Evolutionary conservation across 2,797 vertebrate species (phyloP).

Genomic region (Cuniculus paca): DNA sequence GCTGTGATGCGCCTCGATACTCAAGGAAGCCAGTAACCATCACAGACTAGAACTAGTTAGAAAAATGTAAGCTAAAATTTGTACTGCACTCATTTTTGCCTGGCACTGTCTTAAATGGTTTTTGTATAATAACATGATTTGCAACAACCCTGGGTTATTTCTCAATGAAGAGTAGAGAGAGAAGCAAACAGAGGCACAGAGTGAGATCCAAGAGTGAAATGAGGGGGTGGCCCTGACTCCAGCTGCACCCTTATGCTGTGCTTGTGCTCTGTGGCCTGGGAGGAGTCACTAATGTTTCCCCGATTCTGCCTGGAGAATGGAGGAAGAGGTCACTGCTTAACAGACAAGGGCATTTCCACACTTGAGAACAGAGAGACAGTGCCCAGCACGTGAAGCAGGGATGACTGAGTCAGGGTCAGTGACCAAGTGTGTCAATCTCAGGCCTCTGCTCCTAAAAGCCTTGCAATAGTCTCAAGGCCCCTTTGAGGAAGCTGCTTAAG

Average conservation of each 20-base stretch:
- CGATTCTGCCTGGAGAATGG: not conserved
- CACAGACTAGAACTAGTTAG: not conserved
- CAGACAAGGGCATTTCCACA: not conserved
- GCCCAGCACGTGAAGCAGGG: not conserved
- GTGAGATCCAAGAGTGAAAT: not conserved
- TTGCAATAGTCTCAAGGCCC: not conserved
- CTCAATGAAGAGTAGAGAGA: not conserved
- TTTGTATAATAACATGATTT: not conserved
- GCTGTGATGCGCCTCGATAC: not conserved
- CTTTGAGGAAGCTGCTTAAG: not conserved
- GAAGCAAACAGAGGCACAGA: not conserved
- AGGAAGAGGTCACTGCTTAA: not conserved
- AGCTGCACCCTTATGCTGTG: not conserved
- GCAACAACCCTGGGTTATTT: not conserved
- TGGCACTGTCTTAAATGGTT: not conserved
- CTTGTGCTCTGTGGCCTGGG: not conserved
- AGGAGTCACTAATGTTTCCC: not conserved
- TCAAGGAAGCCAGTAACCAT: not conserved
- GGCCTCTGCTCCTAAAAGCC: not conserved
- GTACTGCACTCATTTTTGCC: not conserved
- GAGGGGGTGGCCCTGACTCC: not conserved
- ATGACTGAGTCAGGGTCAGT: not conserved
- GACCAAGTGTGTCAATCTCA: not conserved
- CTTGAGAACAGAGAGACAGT: not conserved
- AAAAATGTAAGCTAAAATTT: constrained; percentile 33